Conservation (phyloP, 2,113 vertebrate genomes). For the Baryphthengus martii region DNA sequence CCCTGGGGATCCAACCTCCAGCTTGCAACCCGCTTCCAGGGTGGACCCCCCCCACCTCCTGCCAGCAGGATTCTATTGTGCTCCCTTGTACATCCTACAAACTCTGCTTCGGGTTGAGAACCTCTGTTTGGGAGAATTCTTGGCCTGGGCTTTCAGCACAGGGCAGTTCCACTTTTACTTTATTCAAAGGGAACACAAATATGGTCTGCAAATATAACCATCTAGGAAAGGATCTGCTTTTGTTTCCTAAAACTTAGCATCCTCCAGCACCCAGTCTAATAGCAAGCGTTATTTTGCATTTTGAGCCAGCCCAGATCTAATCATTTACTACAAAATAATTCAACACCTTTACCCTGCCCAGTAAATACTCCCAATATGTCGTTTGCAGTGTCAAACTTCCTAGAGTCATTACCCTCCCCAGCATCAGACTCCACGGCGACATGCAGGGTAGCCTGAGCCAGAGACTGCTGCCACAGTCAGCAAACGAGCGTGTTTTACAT, state of each 20-base stretch:
- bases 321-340: background rate
- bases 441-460: slow-evolving; percentile 42
- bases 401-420: background rate
- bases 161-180: background rate
- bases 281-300: background rate
- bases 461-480: slow-evolving; percentile 45
- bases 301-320: background rate
- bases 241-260: slow-evolving; percentile 6
- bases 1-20: background rate
- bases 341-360: background rate
- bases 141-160: background rate
- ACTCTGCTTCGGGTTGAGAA: background rate
- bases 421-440: slow-evolving; percentile 42
- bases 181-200: background rate
- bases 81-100: background rate
- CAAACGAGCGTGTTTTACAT: slow-evolving; percentile 33
- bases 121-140: background rate
- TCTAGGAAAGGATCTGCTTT: slow-evolving; percentile 27
- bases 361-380: background rate
- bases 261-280: background rate
- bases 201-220: background rate
- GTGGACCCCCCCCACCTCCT: background rate
- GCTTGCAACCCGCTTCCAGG: background rate
- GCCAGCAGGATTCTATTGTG: background rate
- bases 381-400: slow-evolving; percentile 16